Conservation (phyloP, 2,797 vertebrate genomes). For the Falco columbarius region DNA sequence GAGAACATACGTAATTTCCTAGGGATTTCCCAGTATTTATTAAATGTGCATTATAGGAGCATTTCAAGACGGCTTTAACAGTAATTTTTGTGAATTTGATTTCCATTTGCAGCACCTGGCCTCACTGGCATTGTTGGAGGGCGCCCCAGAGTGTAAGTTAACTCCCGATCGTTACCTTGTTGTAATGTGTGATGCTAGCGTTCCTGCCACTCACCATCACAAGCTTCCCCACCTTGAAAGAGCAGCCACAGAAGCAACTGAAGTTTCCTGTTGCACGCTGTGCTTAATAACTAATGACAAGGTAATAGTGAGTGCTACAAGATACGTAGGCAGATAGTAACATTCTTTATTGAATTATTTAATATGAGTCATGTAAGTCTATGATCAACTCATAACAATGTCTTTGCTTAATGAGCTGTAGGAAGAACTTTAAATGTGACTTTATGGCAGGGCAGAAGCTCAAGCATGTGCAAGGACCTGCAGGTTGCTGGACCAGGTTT, state of each 20-base stretch:
- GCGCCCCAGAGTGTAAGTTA: constrained; percentile 83
- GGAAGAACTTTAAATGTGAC: neutral
- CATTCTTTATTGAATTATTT: neutral
- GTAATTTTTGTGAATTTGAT: neutral
- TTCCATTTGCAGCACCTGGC: constrained; percentile 80
- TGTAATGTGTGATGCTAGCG: neutral
- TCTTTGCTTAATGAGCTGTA: neutral
- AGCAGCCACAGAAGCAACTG: neutral
- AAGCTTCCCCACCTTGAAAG: neutral
- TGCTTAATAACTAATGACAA: neutral
- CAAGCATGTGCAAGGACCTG: neutral
- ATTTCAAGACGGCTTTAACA: neutral
- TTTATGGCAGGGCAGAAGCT: neutral
- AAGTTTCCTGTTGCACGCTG: neutral
- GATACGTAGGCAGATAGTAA: neutral
- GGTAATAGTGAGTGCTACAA: neutral
- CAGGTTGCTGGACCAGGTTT: neutral
- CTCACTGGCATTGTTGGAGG: constrained; percentile 84
- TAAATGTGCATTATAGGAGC: neutral
- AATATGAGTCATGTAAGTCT: neutral
- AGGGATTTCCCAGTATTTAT: neutral
- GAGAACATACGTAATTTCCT: neutral
- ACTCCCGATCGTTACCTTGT: neutral
- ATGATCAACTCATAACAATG: neutral
- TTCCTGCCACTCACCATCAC: neutral